Percentiles rank a stretch among this genome's conserved stretches.
These are phyloP conservation scores for Sinelater perroti DNA, from an alignment of 2,888 invertebrate species.

Conservation along the genomic window DNA sequence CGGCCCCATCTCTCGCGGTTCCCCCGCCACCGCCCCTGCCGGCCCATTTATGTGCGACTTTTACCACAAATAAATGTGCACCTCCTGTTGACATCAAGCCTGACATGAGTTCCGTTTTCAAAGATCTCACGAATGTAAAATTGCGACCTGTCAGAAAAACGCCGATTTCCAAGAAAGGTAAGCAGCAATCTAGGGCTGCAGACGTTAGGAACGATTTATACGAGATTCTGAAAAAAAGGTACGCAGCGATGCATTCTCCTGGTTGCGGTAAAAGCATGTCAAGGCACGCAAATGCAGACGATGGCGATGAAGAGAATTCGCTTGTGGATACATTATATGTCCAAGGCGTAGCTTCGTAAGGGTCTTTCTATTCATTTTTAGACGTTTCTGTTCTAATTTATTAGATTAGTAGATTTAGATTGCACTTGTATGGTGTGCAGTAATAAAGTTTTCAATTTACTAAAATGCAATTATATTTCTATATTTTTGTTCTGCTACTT, in stretches of 20 bases:
- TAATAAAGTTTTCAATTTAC: too few relatives aligned
- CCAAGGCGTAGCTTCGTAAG: neutral
- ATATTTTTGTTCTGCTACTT: too few relatives aligned
- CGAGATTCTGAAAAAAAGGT: constrained; percentile 46
- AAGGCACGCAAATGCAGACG: neutral
- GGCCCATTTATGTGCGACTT: constrained; percentile 1
- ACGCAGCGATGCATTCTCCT: constrained; percentile 50
- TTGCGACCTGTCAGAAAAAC: constrained; percentile 34
- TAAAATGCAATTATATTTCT: too few relatives aligned
- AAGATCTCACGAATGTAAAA: constrained; percentile 34
- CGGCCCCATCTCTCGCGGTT: constrained; percentile 1
- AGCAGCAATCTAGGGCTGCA: neutral
- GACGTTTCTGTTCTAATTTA: neutral
- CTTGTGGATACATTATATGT: too few relatives aligned
- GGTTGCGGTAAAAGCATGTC: neutral
- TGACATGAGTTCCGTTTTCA: neutral
- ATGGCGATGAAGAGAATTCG: constrained; percentile 15
- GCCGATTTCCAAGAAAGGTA: constrained; percentile 5
- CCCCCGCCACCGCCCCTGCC: constrained; percentile 31
- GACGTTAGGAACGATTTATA: constrained; percentile 47
- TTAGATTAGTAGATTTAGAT: too few relatives aligned
- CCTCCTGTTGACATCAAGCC: neutral
- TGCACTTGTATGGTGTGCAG: too few relatives aligned
- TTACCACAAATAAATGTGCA: neutral
- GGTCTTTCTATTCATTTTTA: neutral